Evolutionary conservation across 2,113 vertebrate genomes (phyloP).

Genomic region (Cettia cetti): DNA sequence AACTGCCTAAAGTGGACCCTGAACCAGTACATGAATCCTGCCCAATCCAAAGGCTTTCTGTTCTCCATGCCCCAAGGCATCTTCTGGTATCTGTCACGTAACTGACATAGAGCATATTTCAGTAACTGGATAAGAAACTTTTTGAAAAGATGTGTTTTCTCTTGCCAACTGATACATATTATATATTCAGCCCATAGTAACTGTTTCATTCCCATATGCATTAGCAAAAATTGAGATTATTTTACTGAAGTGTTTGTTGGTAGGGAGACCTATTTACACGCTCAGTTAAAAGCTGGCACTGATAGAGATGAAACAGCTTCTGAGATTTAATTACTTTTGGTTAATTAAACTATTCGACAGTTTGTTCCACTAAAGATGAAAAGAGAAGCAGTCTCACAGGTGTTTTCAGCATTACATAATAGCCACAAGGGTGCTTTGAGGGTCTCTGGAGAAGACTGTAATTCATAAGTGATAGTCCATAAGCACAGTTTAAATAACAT

Average conservation of each 20-base stretch:
- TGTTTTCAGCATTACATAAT: background rate
- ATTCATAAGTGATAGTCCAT: background rate
- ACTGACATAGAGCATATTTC: background rate
- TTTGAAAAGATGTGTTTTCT: rapidly evolving
- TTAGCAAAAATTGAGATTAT: background rate
- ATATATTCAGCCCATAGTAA: background rate
- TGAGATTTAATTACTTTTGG: background rate
- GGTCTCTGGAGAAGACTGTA: background rate
- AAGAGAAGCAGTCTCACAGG: background rate
- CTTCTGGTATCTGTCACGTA: background rate
- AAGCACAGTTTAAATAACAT: background rate
- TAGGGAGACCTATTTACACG: background rate
- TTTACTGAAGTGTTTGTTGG: background rate
- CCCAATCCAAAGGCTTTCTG: background rate
- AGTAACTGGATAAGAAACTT: background rate
- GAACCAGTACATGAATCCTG: background rate
- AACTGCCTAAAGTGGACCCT: background rate
- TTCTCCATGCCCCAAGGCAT: background rate
- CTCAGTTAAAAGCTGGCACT: background rate
- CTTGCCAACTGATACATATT: background rate
- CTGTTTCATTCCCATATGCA: background rate
- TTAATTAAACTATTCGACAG: background rate
- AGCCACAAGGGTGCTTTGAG: background rate
- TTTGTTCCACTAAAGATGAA: background rate
- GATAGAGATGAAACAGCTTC: background rate